Evolutionary conservation across 2,888 invertebrate genomes (phyloP).

Genomic region (Euproctis similis): DNA sequence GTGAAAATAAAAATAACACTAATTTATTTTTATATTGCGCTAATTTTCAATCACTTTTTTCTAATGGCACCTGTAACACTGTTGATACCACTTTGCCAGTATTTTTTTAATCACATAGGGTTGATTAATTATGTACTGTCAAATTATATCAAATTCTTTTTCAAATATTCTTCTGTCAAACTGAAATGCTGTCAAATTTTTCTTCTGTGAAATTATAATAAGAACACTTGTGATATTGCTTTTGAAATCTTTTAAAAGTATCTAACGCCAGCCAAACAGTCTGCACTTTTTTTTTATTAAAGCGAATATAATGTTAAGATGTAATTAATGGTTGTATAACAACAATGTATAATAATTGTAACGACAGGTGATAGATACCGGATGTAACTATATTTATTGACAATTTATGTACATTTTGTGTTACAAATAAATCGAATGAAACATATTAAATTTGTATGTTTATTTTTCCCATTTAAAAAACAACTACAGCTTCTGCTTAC

Average conservation of each 20-base stretch:
- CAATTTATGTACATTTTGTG: conserved; percentile 68
- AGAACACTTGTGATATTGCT: conserved; percentile 4
- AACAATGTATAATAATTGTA: conserved; percentile 57
- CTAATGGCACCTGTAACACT: no score
- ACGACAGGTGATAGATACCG: conserved; percentile 57
- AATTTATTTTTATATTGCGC: no score
- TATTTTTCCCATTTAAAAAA: conserved; percentile 12
- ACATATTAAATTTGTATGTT: conserved; percentile 13
- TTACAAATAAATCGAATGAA: conserved; percentile 66
- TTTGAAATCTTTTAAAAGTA: conserved; percentile 9
- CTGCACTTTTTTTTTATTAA: conserved; percentile 24
- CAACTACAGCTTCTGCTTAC: no score
- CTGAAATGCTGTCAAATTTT: neutral
- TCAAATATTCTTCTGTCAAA: no score
- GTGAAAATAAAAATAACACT: no score
- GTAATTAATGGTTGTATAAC: conserved; percentile 50
- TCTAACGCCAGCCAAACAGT: conserved; percentile 12
- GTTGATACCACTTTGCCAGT: no score
- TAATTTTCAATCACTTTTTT: no score
- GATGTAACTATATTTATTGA: conserved; percentile 73
- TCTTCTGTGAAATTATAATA: no score
- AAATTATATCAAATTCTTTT: no score
- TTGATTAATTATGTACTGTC: no score
- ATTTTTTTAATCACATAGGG: no score
- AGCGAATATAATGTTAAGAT: conserved; percentile 11